Percentiles rank a stretch among this genome's conserved stretches.
phyloP scores from a whole-genome alignment of 2,113 vertebrate species.

The Antechinus stuartii region DNA sequence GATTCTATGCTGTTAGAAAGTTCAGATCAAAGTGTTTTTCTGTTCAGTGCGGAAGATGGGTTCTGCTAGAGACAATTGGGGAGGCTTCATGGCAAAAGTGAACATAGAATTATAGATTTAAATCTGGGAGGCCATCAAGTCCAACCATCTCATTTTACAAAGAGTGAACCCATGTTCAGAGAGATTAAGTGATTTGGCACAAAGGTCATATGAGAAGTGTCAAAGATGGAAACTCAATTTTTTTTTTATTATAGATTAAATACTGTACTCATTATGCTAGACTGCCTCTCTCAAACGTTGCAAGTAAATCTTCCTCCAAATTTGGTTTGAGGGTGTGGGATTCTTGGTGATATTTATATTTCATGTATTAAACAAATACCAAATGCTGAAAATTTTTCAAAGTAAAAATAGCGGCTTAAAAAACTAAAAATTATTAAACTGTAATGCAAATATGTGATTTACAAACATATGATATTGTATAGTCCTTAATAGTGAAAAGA shows the following conservation, averaged over 20 bases:
- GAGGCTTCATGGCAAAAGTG: background rate
- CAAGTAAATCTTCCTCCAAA: background rate
- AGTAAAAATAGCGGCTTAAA: background rate
- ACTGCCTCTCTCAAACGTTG: background rate
- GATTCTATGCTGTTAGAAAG: background rate
- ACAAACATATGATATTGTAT: conserved; percentile 13
- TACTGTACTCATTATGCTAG: background rate
- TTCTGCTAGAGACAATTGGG: background rate
- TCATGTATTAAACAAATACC: background rate
- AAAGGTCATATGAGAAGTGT: background rate
- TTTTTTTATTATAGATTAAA: background rate
- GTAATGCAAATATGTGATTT: conserved; percentile 30
- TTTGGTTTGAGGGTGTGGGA: background rate
- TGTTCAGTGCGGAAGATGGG: background rate
- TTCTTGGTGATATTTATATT: background rate
- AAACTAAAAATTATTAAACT: background rate
- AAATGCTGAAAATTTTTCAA: background rate
- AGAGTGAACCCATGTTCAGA: background rate
- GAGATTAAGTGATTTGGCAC: background rate
- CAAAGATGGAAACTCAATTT: background rate
- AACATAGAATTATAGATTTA: background rate
- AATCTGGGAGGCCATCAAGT: background rate
- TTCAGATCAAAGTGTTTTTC: background rate
- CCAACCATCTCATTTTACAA: background rate
- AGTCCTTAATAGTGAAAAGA: conserved; percentile 33